Conservation (phyloP, 2,797 vertebrate genomes). For the Bucorvus abyssinicus region DNA sequence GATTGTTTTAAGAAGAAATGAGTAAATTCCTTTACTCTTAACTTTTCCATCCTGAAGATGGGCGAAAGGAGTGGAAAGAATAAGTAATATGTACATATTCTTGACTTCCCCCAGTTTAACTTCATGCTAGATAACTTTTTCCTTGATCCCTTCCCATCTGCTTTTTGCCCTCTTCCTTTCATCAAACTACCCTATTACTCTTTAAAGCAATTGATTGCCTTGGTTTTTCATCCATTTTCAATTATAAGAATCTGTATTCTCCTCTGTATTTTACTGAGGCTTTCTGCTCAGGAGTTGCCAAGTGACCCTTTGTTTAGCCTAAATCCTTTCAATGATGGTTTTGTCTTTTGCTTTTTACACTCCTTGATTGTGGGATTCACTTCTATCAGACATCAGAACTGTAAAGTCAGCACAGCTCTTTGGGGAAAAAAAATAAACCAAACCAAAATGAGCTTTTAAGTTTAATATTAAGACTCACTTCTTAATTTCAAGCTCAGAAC, state of each 20-base stretch:
- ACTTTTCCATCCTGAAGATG: neutral
- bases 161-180: neutral
- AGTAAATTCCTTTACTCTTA: neutral
- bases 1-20: neutral
- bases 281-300: neutral
- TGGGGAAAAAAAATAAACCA: neutral
- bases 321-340: conserved; percentile 12
- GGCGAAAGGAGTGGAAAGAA: neutral
- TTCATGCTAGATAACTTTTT: neutral
- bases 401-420: conserved; percentile 1
- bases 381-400: conserved; percentile 16
- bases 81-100: neutral
- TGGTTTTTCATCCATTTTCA: conserved; percentile 31
- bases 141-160: neutral
- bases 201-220: neutral
- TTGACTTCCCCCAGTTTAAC: neutral
- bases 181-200: neutral
- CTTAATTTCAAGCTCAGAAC: neutral
- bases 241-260: conserved; percentile 10
- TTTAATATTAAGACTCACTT: neutral
- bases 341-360: conserved; percentile 8
- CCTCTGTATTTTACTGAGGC: neutral
- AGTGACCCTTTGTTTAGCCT: conserved; percentile 28
- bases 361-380: conserved; percentile 27
- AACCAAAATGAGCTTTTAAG: neutral